Evolutionary conservation across 2,888 invertebrate genomes (phyloP), one percentile per base, ranked within the genome.

Genomic region (Cantharis rufa): DNA sequence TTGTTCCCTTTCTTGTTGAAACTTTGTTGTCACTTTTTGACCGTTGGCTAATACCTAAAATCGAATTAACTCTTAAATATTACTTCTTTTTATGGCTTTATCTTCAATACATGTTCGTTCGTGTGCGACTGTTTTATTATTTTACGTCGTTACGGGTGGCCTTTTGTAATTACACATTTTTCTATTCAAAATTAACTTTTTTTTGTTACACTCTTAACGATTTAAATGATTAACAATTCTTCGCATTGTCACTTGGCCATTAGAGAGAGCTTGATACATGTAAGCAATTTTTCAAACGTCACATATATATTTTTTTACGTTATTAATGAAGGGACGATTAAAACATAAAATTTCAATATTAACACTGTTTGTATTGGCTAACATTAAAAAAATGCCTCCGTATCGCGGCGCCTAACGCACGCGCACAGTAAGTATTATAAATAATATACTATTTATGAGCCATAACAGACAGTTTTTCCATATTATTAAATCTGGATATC

Each of bases 11-110:
- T 73, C 70, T 70, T 70, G 69, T 72, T 78, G 21, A 70, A 24
- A 61, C 73, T 72, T 71, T 68, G 69, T 70, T 75, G 72, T 77
- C 74, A 77, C 77, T 64, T 74, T 71, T 72, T 68, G 71, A 32
- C 69, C 62, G 21, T n/a, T 64, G 13, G 70, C 68, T 71, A 62
- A 71, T 24, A 74, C 77, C 70, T 75, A 77, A 77, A 74, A 72
- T 71, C 69, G 16, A 71, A 68, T 74, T 73, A 73, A 62, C 68
- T 66, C 61, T 21, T 66, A 48, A 48, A 48, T 13, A 48, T 48
- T 48, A n/a, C 48, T n/a, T 48, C 48, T 48, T 48, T 48, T 48
- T 48, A 48, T 48, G 48, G 7, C n/a, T n/a, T 48, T n/a, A 48
- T 48, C n/a, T 48, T 9, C 5, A 13, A 13, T 32, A 13, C 32